These are phyloP conservation scores for Ceratosolen fusciceps DNA, from an alignment of 1,140 invertebrate species.

Conservation along the genomic window DNA sequence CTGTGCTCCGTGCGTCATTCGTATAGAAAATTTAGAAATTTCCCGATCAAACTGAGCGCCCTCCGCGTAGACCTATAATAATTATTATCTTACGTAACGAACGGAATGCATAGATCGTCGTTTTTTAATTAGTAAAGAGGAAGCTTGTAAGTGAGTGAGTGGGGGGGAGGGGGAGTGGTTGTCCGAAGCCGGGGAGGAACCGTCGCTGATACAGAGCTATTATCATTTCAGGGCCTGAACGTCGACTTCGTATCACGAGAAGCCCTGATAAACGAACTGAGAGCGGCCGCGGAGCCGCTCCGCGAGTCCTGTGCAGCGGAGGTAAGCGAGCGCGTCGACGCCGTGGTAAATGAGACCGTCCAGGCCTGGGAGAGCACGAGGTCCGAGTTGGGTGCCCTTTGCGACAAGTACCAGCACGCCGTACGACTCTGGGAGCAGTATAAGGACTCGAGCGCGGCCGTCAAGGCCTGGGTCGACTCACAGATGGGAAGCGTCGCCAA, in stretches of 20 bases:
- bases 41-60: too few relatives aligned
- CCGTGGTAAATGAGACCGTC: conserved; percentile 81
- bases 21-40: too few relatives aligned
- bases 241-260: conserved; percentile 79
- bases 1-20: too few relatives aligned
- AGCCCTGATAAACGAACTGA: conserved; percentile 79
- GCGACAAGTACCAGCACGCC: conserved; percentile 81
- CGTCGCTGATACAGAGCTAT: background rate
- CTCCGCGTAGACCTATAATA: too few relatives aligned
- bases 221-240: conserved; percentile 72
- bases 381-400: conserved; percentile 79
- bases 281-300: conserved; percentile 78
- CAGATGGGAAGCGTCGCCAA: conserved; percentile 77
- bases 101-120: too few relatives aligned
- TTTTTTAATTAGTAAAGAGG: too few relatives aligned
- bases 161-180: too few relatives aligned
- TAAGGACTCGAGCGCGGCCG: conserved; percentile 80
- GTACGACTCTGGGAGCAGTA: conserved; percentile 84
- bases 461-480: conserved; percentile 80
- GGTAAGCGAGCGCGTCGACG: conserved; percentile 78
- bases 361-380: conserved; percentile 83
- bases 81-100: too few relatives aligned
- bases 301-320: conserved; percentile 78
- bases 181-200: too few relatives aligned
- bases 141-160: too few relatives aligned